Evolutionary conservation across 2,888 invertebrate genomes (phyloP), one percentile per base, ranked within the genome.

Genomic region (Tortrix viridana): DNA sequence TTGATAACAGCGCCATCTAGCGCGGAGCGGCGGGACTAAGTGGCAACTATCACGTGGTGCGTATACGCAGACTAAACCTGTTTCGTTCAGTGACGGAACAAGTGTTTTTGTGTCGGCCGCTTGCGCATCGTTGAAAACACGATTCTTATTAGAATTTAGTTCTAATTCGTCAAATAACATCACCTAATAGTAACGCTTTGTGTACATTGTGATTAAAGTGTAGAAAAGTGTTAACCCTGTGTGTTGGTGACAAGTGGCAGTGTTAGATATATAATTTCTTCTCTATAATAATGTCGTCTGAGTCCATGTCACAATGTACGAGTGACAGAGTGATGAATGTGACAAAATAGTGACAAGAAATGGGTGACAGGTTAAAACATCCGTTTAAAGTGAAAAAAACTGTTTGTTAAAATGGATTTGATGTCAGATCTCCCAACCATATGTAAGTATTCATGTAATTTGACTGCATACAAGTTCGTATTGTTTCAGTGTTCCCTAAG

Each of bases 291-390:
- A 18, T 9, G 14, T 20, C n/a, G 16, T 16, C 44, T 57, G 57
- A 32, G 32, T 32, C 12, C 32, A 32, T 63, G 57, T 58, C 57
- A 63, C 52, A 50, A 58, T 63, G 64, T 52, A 58, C 54, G 53
- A 57, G 69, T 71, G 68, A 61, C 57, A 48, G 57, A 56, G 63
- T 62, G 70, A 54, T 32, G 20, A 53, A 38, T 12, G 48, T 19
- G 32, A 49, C 53, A 55, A 61, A 74, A 79, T 79, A 82, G 85
- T 84, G 79, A 44, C 43, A 77, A 88, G 89, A 87, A 84, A 92
- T 92, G 91, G 91, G 86, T 87, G 89, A 89, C 84, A 87, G 82
- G 69, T 80, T 88, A 60, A 88, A 86, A 77, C 85, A 86, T 76
- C 89, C 88, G 81, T 86, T 82, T 65, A 89, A 84, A 87, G 86